phyloP scores from a whole-genome alignment of 2,888 invertebrate species.

The Brenthis ino region DNA sequence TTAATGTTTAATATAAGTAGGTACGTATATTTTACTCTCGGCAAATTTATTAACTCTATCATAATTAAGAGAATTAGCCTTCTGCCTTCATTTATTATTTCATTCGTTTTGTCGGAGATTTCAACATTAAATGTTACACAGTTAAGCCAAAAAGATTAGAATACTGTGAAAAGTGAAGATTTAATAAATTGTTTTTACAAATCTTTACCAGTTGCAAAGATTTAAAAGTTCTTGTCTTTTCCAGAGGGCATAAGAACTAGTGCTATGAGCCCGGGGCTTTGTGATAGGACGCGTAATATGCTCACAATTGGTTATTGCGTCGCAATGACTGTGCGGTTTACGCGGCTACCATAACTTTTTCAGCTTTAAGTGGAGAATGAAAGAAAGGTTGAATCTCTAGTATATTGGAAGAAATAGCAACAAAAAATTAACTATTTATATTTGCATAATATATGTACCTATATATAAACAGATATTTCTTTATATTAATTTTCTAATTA shows the following conservation, averaged over 20 bases:
- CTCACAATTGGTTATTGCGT: conserved; percentile 83
- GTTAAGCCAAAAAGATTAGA: no score
- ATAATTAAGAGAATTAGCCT: no score
- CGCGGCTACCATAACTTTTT: conserved; percentile 55
- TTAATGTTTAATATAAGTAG: no score
- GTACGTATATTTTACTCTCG: no score
- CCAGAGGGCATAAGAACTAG: conserved; percentile 42
- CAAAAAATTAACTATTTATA: background rate
- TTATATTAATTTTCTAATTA: no score
- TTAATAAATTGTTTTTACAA: no score
- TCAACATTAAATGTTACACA: no score
- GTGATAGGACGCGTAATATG: conserved; percentile 79
- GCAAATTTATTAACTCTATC: no score
- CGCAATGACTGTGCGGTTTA: conserved; percentile 80
- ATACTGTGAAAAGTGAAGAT: no score
- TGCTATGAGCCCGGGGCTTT: conserved; percentile 68
- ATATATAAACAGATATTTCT: conserved; percentile 1
- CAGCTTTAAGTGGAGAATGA: conserved; percentile 57
- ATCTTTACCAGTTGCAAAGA: no score
- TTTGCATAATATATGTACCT: background rate
- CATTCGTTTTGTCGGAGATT: no score
- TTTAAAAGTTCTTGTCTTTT: conserved; percentile 18
- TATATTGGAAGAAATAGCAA: conserved; percentile 24
- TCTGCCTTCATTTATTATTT: no score
- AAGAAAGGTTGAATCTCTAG: conserved; percentile 42